These are phyloP conservation scores for Drosophila nikananu DNA, from an alignment of 1,140 invertebrate species.

Conservation along the genomic window DNA sequence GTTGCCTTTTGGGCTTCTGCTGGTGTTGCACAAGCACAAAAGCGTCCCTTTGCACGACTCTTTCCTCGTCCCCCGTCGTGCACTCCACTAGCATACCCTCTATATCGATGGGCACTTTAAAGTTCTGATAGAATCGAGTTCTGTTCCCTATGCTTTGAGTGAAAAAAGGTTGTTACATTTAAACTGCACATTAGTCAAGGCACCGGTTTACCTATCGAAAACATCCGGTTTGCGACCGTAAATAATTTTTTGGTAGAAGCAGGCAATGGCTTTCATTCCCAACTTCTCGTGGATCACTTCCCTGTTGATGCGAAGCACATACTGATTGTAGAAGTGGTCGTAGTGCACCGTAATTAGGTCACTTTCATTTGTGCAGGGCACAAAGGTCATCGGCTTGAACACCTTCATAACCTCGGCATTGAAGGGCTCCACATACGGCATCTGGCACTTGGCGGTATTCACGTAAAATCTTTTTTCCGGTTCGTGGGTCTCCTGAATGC, in stretches of 20 bases:
- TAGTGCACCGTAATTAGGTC: conserved; percentile 38
- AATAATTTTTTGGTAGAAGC: conserved; percentile 50
- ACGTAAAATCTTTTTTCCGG: conserved; percentile 29
- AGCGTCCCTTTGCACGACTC: conserved; percentile 48
- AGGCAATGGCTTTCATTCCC: conserved; percentile 14
- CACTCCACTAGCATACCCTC: conserved; percentile 56
- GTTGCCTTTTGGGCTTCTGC: not conserved
- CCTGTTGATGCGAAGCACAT: conserved; percentile 49
- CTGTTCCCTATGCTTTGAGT: conserved; percentile 3
- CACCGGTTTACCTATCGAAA: conserved; percentile 39
- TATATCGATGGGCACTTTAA: conserved; percentile 46
- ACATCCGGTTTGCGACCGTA: conserved; percentile 26
- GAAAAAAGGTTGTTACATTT: not conserved
- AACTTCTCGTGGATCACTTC: conserved; percentile 22
- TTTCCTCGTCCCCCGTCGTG: not conserved
- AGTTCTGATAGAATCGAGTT: conserved; percentile 36
- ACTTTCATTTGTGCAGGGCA: conserved; percentile 57
- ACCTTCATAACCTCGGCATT: conserved; percentile 24
- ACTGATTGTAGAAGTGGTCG: conserved; percentile 25
- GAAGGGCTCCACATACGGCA: conserved; percentile 59
- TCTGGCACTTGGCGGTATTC: conserved; percentile 34
- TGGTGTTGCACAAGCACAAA: conserved; percentile 48
- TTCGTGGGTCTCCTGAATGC: not conserved
- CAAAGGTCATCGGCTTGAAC: conserved; percentile 40
- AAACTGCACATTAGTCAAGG: too few species aligned